Conservation (phyloP, 2,797 vertebrate species). For the Leptodactylus fallax region DNA sequence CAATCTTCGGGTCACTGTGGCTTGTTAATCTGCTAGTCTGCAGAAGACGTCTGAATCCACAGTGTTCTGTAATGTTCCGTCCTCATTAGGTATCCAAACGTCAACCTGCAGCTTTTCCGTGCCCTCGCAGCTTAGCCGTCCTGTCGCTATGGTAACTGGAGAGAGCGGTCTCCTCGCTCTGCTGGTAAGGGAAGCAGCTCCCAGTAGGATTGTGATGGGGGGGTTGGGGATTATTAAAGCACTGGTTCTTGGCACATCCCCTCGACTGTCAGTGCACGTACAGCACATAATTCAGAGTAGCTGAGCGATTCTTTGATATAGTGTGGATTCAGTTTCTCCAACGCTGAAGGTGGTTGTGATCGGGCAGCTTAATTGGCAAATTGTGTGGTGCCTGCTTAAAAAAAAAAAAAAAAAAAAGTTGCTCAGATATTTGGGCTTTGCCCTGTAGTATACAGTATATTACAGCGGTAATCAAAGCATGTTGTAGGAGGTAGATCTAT, state of each 20-base stretch:
- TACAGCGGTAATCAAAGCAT: no score
- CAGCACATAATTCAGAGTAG: not conserved
- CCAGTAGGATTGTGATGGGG: conserved; percentile 46
- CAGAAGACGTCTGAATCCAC: not conserved
- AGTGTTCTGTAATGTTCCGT: not conserved
- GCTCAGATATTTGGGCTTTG: no score
- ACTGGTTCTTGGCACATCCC: conserved; percentile 13
- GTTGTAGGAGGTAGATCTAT: no score
- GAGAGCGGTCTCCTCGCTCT: conserved; percentile 29
- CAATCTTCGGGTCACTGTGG: not conserved
- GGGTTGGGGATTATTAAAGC: conserved; percentile 42
- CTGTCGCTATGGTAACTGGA: conserved; percentile 37
- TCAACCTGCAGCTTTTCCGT: conserved; percentile 40
- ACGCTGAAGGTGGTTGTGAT: not conserved
- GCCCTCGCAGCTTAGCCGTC: conserved; percentile 35
- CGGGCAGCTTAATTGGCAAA: not conserved
- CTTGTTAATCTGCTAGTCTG: not conserved
- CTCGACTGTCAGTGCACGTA: not conserved
- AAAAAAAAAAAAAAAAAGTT: no score
- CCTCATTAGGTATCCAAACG: conserved; percentile 49
- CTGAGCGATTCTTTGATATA: not conserved
- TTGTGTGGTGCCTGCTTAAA: not conserved
- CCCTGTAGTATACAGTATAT: not conserved
- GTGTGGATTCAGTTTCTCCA: not conserved
- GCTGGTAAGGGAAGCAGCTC: conserved; percentile 51